Evolutionary conservation across 2,113 vertebrate genomes (phyloP).

Genomic region (Sclerurus mexicanus): DNA sequence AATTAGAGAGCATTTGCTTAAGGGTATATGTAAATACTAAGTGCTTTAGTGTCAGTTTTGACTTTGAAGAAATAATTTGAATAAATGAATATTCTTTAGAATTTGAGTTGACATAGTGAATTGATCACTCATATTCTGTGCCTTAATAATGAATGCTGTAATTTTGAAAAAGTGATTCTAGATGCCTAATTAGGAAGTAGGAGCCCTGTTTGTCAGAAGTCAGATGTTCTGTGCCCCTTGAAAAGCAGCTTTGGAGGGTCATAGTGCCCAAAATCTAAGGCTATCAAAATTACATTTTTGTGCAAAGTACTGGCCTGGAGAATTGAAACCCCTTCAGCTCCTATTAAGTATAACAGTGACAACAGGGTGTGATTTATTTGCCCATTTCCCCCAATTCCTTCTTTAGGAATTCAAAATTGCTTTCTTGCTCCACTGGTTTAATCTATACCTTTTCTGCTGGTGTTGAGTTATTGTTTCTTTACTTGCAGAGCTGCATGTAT

Average conservation of each 20-base stretch:
- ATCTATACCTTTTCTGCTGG: background rate
- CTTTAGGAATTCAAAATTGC: background rate
- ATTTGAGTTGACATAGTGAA: background rate
- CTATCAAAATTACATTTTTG: background rate
- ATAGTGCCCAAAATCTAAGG: background rate
- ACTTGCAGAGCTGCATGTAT: background rate
- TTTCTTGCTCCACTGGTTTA: background rate
- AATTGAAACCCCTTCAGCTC: background rate
- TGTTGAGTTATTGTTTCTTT: background rate
- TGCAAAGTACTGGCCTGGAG: background rate
- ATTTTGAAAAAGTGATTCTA: background rate
- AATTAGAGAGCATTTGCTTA: background rate
- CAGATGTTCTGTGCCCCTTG: background rate
- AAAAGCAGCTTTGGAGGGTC: background rate
- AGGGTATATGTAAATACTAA: background rate
- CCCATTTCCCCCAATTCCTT: background rate
- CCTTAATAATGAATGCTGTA: background rate
- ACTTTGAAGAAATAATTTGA: background rate
- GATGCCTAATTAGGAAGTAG: background rate
- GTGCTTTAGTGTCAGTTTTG: background rate
- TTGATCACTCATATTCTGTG: background rate
- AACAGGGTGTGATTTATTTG: background rate
- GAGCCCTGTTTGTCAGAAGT: background rate
- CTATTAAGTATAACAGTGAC: background rate
- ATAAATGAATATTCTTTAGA: background rate